Evolutionary conservation across 2,888 invertebrate genomes (phyloP).

Genomic region (Microchrysa polita): DNA sequence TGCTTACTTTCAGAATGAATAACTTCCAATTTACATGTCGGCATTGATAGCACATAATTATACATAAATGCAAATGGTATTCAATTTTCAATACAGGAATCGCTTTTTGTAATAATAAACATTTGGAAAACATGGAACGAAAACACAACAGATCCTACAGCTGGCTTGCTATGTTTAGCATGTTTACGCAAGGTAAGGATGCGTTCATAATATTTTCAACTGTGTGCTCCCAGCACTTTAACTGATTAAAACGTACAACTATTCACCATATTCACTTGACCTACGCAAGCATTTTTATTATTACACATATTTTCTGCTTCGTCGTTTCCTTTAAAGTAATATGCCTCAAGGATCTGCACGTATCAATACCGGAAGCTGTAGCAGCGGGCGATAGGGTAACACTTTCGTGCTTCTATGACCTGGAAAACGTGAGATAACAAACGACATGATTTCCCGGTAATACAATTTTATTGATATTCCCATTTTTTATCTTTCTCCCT

Average conservation of each 20-base stretch:
- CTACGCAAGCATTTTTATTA: not conserved
- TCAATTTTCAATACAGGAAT: too few species aligned
- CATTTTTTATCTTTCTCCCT: not conserved
- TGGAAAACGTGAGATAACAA: conserved; percentile 52
- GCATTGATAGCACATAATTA: too few species aligned
- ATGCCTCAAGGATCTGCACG: conserved; percentile 52
- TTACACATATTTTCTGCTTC: not conserved
- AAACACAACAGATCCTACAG: not conserved
- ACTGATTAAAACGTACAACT: too few species aligned
- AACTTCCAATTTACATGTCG: too few species aligned
- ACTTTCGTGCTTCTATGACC: conserved; percentile 52
- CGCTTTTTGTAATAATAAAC: too few species aligned
- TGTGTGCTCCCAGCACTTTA: too few species aligned
- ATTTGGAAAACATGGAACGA: not conserved
- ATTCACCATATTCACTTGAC: not conserved
- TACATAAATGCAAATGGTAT: too few species aligned
- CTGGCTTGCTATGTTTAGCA: conserved; percentile 8
- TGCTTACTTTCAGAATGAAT: too few species aligned
- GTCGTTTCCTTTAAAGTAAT: conserved; percentile 46
- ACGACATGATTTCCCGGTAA: conserved; percentile 26
- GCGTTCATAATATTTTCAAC: too few species aligned
- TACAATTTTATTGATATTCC: conserved; percentile 19
- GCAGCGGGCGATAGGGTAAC: conserved; percentile 52
- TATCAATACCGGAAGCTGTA: conserved; percentile 53
- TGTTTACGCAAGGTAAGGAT: conserved; percentile 25